Evolutionary conservation across 2,797 vertebrate species (phyloP).

Genomic region (Ptychobarbus kaznakovi): DNA sequence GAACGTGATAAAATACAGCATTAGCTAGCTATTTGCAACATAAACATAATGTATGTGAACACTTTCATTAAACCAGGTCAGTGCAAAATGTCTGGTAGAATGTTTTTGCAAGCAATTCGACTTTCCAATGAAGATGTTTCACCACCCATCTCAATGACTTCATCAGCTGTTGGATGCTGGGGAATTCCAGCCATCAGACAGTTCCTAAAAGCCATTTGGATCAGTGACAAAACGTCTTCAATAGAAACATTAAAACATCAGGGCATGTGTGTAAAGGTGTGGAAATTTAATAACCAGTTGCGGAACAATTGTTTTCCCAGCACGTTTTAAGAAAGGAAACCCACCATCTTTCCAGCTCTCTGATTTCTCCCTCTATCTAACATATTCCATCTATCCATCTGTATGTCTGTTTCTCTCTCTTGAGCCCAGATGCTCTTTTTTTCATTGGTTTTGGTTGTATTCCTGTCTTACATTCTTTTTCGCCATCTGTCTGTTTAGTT

Average conservation of each 20-base stretch:
- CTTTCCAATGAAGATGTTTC: slow-evolving; percentile 35
- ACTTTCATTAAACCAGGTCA: slow-evolving; percentile 1
- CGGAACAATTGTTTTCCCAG: slow-evolving; percentile 58
- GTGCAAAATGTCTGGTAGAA: slow-evolving; percentile 19
- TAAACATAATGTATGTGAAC: neutral
- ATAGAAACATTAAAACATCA: slow-evolving; percentile 38
- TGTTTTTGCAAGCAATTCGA: slow-evolving; percentile 13
- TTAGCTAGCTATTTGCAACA: neutral
- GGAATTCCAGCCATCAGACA: slow-evolving; percentile 35
- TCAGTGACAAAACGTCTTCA: slow-evolving; percentile 19
- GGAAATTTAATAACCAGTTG: slow-evolving; percentile 54
- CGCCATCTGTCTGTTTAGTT: slow-evolving; percentile 43
- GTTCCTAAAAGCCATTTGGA: slow-evolving; percentile 30
- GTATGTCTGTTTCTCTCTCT: slow-evolving; percentile 50
- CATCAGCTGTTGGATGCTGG: slow-evolving; percentile 42
- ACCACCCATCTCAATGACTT: slow-evolving; percentile 44
- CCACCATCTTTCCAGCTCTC: slow-evolving; percentile 34
- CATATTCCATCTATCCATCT: slow-evolving; percentile 56
- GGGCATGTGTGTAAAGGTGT: slow-evolving; percentile 32
- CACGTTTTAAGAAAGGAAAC: slow-evolving; percentile 47
- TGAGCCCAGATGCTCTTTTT: slow-evolving; percentile 47
- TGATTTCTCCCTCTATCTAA: slow-evolving; percentile 57
- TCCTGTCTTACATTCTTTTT: slow-evolving; percentile 52
- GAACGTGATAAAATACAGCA: neutral
- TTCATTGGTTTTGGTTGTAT: slow-evolving; percentile 55